phyloP scores from a whole-genome alignment of 2,113 vertebrate species.

The Peromyscus maniculatus region DNA sequence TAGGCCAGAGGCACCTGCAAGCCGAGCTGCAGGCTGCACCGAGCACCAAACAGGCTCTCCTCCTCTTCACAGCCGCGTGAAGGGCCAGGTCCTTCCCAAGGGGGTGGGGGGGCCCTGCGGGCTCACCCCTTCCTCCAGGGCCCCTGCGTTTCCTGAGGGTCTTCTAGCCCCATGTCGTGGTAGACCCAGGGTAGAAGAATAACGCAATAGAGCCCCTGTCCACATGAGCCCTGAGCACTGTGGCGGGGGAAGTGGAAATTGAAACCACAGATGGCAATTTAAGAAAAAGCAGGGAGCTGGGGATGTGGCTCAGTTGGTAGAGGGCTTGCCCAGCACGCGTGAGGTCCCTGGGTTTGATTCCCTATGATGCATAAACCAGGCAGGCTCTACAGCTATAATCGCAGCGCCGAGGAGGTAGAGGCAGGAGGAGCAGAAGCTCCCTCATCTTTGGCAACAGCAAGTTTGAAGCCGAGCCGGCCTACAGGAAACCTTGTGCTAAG shows the following conservation, averaged over 20 bases:
- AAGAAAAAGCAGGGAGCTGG: background rate
- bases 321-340: background rate
- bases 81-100: rapidly evolving
- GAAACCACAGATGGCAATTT: background rate
- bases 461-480: background rate
- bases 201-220: background rate
- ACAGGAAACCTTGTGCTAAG: background rate
- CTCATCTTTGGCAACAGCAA: background rate
- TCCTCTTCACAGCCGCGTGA: background rate
- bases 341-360: background rate
- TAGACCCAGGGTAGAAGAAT: too few species aligned
- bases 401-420: too few species aligned
- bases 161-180: background rate
- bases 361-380: background rate
- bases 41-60: background rate
- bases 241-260: background rate
- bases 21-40: rapidly evolving
- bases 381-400: too few species aligned
- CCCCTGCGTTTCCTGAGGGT: rapidly evolving
- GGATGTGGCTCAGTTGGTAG: background rate
- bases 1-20: background rate
- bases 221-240: too few species aligned
- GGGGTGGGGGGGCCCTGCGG: rapidly evolving
- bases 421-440: background rate
- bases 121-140: rapidly evolving